phyloP scores from a whole-genome alignment of 2,797 vertebrate species.

The Amblyraja radiata region DNA sequence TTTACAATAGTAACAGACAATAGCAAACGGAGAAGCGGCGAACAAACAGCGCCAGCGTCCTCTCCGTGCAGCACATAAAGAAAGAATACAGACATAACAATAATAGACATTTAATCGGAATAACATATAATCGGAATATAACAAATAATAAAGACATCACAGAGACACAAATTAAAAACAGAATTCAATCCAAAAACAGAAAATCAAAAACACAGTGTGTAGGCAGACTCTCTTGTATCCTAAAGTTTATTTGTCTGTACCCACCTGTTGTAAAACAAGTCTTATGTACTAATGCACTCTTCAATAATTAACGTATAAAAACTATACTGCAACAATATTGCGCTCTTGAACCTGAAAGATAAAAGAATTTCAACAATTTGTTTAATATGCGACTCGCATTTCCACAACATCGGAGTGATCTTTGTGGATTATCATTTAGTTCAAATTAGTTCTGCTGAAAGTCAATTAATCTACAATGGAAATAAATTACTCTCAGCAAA shows the following conservation, averaged over 20 bases:
- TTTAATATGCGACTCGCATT: not conserved
- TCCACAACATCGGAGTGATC: not conserved
- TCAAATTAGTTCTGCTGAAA: not conserved
- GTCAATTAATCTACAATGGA: not conserved
- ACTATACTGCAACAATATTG: not conserved
- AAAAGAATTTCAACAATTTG: not conserved
- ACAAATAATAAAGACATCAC: no score
- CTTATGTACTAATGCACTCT: not conserved
- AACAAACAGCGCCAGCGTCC: no score
- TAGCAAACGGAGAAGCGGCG: no score
- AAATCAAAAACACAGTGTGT: no score
- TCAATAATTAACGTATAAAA: not conserved
- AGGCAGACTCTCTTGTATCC: not conserved
- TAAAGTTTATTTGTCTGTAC: not conserved
- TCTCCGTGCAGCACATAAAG: no score
- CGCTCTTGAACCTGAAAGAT: not conserved
- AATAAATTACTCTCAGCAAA: not conserved
- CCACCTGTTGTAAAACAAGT: not conserved
- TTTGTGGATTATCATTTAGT: not conserved
- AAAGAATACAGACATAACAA: no score
- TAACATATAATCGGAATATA: no score
- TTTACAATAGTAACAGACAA: no score
- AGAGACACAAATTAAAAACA: no score
- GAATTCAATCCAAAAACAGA: no score
- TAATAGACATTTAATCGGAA: no score